These are phyloP conservation scores for Asteroscopus sphinx DNA, from an alignment of 2,888 invertebrate species.

Conservation along the genomic window DNA sequence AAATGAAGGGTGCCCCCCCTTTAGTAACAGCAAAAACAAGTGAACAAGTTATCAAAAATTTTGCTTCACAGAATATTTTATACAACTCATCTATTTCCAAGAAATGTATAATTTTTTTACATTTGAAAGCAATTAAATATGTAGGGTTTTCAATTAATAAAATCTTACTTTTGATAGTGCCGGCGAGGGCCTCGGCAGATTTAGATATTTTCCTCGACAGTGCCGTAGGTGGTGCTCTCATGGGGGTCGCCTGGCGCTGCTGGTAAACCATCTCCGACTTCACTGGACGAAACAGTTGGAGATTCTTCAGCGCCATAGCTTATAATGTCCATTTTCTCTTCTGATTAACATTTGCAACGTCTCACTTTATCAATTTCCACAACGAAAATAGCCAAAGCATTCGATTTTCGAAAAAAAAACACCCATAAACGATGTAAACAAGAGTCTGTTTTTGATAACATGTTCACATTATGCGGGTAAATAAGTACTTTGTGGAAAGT, in stretches of 20 bases:
- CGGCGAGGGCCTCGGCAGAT: slow-evolving; percentile 82
- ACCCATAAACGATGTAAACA: slow-evolving; percentile 28
- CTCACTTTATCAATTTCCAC: slow-evolving; percentile 29
- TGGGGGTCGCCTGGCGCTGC: slow-evolving; percentile 77
- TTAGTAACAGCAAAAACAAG: too few relatives aligned
- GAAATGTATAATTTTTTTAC: too few relatives aligned
- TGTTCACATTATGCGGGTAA: slow-evolving; percentile 54
- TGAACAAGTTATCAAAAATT: too few relatives aligned
- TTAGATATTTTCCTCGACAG: slow-evolving; percentile 79
- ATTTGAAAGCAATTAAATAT: too few relatives aligned
- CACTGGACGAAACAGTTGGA: slow-evolving; percentile 79
- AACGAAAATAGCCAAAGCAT: slow-evolving; percentile 12
- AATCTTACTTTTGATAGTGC: slow-evolving; percentile 67
- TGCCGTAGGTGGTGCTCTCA: slow-evolving; percentile 80
- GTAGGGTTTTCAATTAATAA: too few relatives aligned
- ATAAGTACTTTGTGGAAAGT: slow-evolving; percentile 43
- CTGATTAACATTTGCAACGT: slow-evolving; percentile 25
- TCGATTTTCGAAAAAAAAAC: slow-evolving; percentile 35
- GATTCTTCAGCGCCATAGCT: slow-evolving; percentile 83
- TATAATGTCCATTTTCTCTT: slow-evolving; percentile 46
- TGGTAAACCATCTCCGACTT: slow-evolving; percentile 78
- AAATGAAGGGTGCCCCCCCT: too few relatives aligned
- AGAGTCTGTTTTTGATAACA: slow-evolving; percentile 56
- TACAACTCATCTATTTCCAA: too few relatives aligned
- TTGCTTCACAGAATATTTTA: too few relatives aligned